Percentiles rank a stretch among this genome's conserved stretches.
Conservation (phyloP, 2,797 vertebrate genomes). For the Anniella stebbinsi region DNA sequence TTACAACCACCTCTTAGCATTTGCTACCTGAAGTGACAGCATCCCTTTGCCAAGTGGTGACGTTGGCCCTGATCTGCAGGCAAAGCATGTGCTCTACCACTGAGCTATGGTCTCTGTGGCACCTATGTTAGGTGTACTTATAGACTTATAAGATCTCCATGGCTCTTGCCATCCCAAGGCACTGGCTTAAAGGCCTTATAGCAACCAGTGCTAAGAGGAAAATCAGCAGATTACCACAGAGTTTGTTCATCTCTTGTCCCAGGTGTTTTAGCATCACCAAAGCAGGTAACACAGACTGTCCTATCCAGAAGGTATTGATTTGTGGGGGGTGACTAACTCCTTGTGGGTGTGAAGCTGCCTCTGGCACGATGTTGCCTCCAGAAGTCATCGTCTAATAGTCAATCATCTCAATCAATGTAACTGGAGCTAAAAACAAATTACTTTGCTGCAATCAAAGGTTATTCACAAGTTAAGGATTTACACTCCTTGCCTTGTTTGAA, state of each 20-base stretch:
- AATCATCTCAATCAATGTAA: background rate
- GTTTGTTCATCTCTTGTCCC: background rate
- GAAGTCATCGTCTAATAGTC: conserved; percentile 40
- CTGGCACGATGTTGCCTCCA: background rate
- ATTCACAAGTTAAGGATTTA: background rate
- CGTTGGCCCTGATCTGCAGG: too few relatives aligned
- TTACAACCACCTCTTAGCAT: too few relatives aligned
- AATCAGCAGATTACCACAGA: background rate
- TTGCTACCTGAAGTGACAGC: too few relatives aligned
- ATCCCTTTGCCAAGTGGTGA: too few relatives aligned
- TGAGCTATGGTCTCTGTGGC: background rate
- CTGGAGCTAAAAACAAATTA: conserved; percentile 9
- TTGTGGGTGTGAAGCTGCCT: background rate
- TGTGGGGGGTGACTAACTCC: background rate
- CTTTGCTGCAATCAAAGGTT: background rate
- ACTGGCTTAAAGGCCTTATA: background rate
- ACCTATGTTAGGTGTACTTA: background rate
- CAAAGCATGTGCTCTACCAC: background rate
- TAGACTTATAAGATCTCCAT: background rate
- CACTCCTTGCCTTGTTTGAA: fast-evolving
- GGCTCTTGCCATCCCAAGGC: background rate
- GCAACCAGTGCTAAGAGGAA: background rate
- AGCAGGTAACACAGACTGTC: background rate
- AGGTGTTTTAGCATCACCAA: background rate
- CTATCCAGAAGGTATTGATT: background rate